Percentiles rank a stretch among this genome's conserved stretches.
These are phyloP conservation scores for Penaeus vannamei DNA, from an alignment of 1,140 invertebrate species.

Conservation along the genomic window DNA sequence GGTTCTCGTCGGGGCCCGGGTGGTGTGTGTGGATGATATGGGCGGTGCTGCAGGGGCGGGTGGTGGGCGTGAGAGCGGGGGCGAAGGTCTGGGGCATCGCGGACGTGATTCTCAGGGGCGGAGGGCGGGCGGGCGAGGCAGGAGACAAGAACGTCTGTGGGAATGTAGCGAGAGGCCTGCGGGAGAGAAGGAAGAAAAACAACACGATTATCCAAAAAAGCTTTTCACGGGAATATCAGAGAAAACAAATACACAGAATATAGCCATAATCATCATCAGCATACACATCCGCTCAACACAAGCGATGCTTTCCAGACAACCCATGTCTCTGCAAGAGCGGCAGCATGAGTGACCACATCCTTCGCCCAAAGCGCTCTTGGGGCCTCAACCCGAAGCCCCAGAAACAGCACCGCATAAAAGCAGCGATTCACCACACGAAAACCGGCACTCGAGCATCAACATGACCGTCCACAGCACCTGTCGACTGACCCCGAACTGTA, in stretches of 20 bases:
- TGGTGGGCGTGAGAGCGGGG: constrained; percentile 51
- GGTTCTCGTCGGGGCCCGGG: constrained; percentile 42
- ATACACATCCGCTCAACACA: no score
- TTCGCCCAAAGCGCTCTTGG: no score
- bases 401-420: no score
- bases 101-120: constrained; percentile 43
- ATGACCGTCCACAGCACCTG: not conserved
- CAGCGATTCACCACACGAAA: no score
- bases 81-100: constrained; percentile 51
- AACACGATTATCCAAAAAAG: not conserved
- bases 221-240: no score
- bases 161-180: constrained; percentile 53
- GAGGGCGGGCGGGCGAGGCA: constrained; percentile 50
- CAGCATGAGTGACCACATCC: no score
- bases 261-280: no score
- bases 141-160: constrained; percentile 56
- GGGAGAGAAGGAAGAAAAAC: not conserved
- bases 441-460: no score
- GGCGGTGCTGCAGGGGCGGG: constrained; percentile 60
- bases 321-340: no score
- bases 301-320: no score
- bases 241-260: no score
- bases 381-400: no score
- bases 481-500: constrained; percentile 46
- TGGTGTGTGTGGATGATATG: constrained; percentile 60